These are phyloP conservation scores for Periophthalmus magnuspinnatus DNA, from an alignment of 2,797 vertebrate species.

Conservation along the genomic window DNA sequence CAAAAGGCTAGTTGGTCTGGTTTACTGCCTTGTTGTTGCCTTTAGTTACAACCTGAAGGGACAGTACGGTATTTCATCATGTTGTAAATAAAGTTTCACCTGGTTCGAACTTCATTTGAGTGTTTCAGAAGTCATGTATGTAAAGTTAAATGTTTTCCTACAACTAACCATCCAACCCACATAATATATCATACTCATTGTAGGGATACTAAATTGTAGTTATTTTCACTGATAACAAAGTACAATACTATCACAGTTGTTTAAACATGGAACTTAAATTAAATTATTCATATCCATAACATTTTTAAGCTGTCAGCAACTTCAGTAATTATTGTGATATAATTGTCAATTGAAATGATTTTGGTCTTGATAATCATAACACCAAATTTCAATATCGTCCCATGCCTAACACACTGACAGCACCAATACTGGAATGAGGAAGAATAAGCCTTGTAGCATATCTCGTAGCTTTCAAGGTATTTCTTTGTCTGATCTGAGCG, in stretches of 20 bases:
- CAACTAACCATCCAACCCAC: background rate
- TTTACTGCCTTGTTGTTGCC: slow-evolving; percentile 38
- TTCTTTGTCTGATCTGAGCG: slow-evolving; percentile 45
- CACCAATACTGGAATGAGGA: slow-evolving; percentile 18
- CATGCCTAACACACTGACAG: background rate
- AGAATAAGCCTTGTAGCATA: slow-evolving; percentile 18
- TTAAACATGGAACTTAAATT: too few species aligned
- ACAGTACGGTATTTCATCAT: slow-evolving; percentile 44
- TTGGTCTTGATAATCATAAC: too few species aligned
- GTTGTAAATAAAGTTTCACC: slow-evolving; percentile 72
- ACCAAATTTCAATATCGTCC: too few species aligned
- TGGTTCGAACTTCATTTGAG: slow-evolving; percentile 38
- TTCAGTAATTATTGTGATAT: too few species aligned
- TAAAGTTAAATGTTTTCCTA: too few species aligned
- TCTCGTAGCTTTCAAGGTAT: slow-evolving; percentile 19
- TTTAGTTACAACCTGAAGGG: slow-evolving; percentile 32
- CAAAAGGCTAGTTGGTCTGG: slow-evolving; percentile 40
- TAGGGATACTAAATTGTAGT: too few species aligned
- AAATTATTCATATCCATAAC: too few species aligned
- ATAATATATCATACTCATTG: too few species aligned
- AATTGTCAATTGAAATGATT: too few species aligned
- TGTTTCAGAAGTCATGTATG: background rate
- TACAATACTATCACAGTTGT: too few species aligned
- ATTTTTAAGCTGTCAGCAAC: too few species aligned
- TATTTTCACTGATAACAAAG: too few species aligned